Percentiles rank a stretch among this genome's conserved stretches.
These are phyloP conservation scores for Corythornis vintsioides DNA, from an alignment of 2,113 vertebrate species.

Conservation along the genomic window DNA sequence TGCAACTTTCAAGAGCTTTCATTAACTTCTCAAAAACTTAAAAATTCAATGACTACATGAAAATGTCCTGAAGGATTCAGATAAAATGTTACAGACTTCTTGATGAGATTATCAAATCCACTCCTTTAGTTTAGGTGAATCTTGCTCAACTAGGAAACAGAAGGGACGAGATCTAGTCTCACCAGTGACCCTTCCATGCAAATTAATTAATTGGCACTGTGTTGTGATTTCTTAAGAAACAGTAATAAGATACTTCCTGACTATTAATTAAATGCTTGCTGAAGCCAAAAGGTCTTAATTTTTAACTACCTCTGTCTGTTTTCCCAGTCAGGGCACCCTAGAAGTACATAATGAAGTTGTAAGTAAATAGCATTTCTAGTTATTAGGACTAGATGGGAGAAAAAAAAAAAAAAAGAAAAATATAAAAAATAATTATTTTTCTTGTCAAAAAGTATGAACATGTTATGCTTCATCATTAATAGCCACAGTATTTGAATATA, in stretches of 20 bases:
- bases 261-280: constrained; percentile 54
- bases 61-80: constrained; percentile 8
- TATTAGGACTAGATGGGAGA: not conserved
- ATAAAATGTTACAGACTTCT: constrained; percentile 13
- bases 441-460: not conserved
- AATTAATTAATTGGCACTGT: constrained; percentile 69
- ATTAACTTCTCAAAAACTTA: not conserved
- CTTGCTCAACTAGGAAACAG: constrained; percentile 24
- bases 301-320: not conserved
- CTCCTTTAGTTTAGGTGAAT: constrained; percentile 20
- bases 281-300: constrained; percentile 33
- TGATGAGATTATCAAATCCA: constrained; percentile 34
- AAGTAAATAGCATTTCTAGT: not conserved
- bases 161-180: constrained; percentile 27
- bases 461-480: not conserved
- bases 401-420: not conserved
- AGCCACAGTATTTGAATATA: not conserved
- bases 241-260: constrained; percentile 60
- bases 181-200: constrained; percentile 40
- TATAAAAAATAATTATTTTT: not conserved
- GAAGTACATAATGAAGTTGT: constrained; percentile 4
- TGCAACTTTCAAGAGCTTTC: not conserved
- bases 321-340: not conserved
- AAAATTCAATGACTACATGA: not conserved
- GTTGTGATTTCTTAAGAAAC: constrained; percentile 58